Evolutionary conservation across 2,888 invertebrate species (phyloP).

Genomic region (Pelosia muscerda): DNA sequence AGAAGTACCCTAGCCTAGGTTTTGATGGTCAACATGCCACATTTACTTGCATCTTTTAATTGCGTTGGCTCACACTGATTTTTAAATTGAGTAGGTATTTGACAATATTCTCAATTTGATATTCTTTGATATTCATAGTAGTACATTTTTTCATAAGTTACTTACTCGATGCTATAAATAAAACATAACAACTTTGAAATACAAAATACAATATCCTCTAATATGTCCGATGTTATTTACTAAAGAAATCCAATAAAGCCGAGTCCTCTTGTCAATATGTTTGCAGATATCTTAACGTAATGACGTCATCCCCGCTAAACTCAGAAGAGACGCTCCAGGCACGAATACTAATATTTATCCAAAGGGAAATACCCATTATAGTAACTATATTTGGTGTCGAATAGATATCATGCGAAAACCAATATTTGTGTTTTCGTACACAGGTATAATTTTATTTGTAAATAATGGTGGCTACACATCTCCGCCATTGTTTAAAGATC

Average conservation of each 20-base stretch:
- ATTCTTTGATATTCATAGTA: no score
- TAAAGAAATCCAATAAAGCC: slow-evolving; percentile 26
- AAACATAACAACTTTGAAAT: not conserved
- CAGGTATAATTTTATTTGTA: slow-evolving; percentile 9
- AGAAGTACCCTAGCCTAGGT: not conserved
- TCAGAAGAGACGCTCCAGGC: slow-evolving; percentile 54
- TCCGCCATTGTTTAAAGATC: not conserved
- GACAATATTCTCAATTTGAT: no score
- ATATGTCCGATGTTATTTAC: slow-evolving; percentile 14
- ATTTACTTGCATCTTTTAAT: no score
- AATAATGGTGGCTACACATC: slow-evolving; percentile 1
- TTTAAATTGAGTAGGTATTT: no score
- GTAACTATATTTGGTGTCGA: slow-evolving; percentile 20
- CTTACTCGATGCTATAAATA: not conserved
- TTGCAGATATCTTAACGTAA: slow-evolving; percentile 42
- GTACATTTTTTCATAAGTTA: no score
- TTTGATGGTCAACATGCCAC: no score
- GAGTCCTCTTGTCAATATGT: slow-evolving; percentile 34
- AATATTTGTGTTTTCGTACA: slow-evolving; percentile 29
- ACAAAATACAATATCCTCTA: not conserved
- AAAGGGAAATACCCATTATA: slow-evolving; percentile 49
- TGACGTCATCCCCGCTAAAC: slow-evolving; percentile 57
- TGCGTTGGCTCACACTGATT: no score
- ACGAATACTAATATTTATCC: slow-evolving; percentile 70
- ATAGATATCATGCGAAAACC: slow-evolving; percentile 32